These are phyloP conservation scores for Dusona sp. DNA, from an alignment of 2,888 invertebrate genomes.

Conservation along the genomic window DNA sequence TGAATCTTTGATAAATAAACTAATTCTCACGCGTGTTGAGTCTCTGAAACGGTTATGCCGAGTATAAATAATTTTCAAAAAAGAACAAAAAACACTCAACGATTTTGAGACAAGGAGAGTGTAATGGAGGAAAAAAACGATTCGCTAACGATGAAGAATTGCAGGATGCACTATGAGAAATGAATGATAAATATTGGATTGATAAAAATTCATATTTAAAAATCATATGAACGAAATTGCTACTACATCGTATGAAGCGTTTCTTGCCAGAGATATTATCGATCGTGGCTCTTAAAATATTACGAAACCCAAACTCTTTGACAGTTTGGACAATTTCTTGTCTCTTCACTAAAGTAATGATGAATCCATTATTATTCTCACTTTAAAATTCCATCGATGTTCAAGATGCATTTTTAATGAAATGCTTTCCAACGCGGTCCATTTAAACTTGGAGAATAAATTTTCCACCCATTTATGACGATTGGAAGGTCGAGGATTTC, in stretches of 20 bases:
- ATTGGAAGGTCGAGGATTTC: neutral
- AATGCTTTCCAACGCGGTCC: neutral
- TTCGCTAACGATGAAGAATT: neutral
- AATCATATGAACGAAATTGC: no score
- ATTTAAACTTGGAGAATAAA: neutral
- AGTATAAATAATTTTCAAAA: conserved; percentile 27
- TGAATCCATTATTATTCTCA: neutral
- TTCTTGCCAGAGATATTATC: no score
- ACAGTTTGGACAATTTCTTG: neutral
- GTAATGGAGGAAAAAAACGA: neutral
- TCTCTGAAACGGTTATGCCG: conserved; percentile 9
- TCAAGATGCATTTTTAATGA: no score
- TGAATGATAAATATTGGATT: no score
- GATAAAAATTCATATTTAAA: no score
- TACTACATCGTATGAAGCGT: no score
- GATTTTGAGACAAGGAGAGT: neutral
- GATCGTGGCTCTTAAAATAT: no score
- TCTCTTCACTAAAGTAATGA: neutral
- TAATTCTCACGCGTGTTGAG: conserved; percentile 32
- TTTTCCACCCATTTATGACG: neutral
- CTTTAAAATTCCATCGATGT: no score
- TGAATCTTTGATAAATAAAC: conserved; percentile 49
- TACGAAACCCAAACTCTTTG: no score
- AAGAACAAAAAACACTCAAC: neutral
- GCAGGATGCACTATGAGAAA: neutral